Base-by-base conservation (phyloP, 2,888 invertebrate genomes). In the Ephialtes manifestator region DNA sequence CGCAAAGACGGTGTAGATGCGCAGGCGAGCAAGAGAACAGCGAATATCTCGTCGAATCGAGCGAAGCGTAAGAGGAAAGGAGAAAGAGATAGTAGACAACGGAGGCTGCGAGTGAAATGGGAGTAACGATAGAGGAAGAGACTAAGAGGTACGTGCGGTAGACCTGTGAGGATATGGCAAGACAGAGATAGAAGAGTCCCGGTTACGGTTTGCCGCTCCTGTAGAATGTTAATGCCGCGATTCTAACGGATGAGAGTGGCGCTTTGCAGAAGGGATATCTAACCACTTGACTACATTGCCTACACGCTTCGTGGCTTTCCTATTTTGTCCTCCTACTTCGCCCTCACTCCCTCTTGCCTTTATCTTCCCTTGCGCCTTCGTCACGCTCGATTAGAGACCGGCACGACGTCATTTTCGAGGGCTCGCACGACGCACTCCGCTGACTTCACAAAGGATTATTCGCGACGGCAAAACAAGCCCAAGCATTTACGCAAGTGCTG, bases 1-100 rank as follows among this genome's bases (percentile, higher is more conserved):
- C 90, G 88, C 76, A 88, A 85, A 88, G 90, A 90, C 90, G 89
- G 86, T 90, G 90, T 86, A 90, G 76, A 53, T 60, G 35, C 10
- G 35, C 48, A 65, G 58, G 70, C n/a, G 43, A 71, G 60, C 65
- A 39, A 70, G 63, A 68, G 48, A 79, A 75, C 67, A 75, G 28
- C 67, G 77, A 51, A 80, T 65, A 51, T 70, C 79, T 80, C 79
- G 60, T 70, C 53, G 75, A 55, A 81, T 81, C 65, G 71, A 77
- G 81, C 43, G 58, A 55, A 43, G 63, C 13, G 75, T 46, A 77
- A 63, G 71, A 70, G 71, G 71, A 82, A 82, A 43, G 71, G 60
- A 24, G 18, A 11, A 18, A 39, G 31, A 4, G 48, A 18, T 28
- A 68, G 48, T 72, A 53, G 35, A 11, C 51, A 65, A 65, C 58